Conservation (phyloP, 2,888 invertebrate species). For the Drosophila greeni region DNA sequence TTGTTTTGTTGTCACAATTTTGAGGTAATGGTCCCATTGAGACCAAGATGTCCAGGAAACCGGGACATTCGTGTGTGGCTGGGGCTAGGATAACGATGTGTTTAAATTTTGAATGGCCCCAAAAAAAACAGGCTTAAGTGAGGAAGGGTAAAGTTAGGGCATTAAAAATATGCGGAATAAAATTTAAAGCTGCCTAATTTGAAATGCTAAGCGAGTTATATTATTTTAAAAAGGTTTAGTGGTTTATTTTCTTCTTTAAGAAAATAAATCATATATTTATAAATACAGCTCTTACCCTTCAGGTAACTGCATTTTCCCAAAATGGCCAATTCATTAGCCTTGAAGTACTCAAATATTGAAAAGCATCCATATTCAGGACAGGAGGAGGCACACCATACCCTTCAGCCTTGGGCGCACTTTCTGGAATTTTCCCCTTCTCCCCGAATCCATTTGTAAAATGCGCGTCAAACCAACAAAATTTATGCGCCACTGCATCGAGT, state of each 20-base stretch:
- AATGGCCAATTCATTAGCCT: not conserved
- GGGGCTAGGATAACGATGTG: conserved; percentile 22
- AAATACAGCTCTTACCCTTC: too few species aligned
- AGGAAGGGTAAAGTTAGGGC: not conserved
- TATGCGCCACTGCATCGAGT: conserved; percentile 57
- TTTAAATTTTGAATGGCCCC: conserved; percentile 15
- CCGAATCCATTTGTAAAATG: conserved; percentile 24
- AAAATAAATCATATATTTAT: not conserved
- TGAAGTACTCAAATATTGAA: conserved; percentile 26
- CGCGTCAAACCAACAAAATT: conserved; percentile 53
- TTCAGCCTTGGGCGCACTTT: conserved; percentile 2
- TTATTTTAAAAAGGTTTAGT: not conserved
- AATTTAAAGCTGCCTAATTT: too few species aligned
- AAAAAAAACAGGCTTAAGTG: not conserved
- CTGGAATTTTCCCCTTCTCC: not conserved
- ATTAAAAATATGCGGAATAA: not conserved
- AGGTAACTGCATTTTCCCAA: not conserved
- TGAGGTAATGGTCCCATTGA: conserved; percentile 60
- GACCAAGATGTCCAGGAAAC: conserved; percentile 33
- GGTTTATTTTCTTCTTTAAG: not conserved
- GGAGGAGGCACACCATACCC: too few species aligned
- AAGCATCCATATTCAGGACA: conserved; percentile 18
- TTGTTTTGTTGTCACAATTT: conserved; percentile 52
- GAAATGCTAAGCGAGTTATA: not conserved
- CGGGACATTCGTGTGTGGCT: not conserved